Base-by-base conservation (phyloP, 2,113 vertebrate genomes). In the Tachycineta bicolor region DNA sequence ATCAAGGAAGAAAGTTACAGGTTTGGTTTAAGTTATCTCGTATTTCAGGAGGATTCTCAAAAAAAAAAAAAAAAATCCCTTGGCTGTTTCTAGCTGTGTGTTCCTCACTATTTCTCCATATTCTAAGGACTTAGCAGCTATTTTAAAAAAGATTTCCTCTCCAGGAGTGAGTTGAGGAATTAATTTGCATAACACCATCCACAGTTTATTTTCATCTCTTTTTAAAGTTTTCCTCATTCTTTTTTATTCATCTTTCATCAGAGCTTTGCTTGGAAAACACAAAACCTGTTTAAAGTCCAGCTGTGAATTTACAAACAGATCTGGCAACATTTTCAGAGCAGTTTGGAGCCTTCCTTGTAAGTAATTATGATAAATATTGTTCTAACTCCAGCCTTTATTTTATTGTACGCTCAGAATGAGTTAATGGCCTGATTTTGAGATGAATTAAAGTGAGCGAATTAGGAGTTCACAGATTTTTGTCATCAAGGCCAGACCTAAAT, bases 31-130 rank as follows among this genome's bases (percentile, higher is more conserved):
- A 87, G 6, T 15, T 22, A 8, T 19, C 3, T 20, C 8, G 0
- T 47, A 29, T 46, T 87, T 70, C 52, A 63, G 62, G 34, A 41
- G 43, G 31, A 39, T 71, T 70, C 78, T 46, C 43, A 44, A 74
- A 60, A 83, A 52, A 65, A 52, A 64, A 13, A 2, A 11, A 53
- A 37, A 37, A 39, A 50, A 19, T 26, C 13, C 22, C 29, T 17
- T 29, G n/a, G 3, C 6, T 10, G 13, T 53, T 77, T 83, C 62
- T 49, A 39, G 3, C 31, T 33, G 5, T 28, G 21, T 0, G 0
- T 26, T 76, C 26, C n/a, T 74, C 28, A 41, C 10, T 6, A 23
- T 3, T 67, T 63, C 10, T 73, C 34, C 3, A 4, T 20, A 12
- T 31, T 78, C 13, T 50, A 16, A 81, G 5, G 43, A 46, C 49